phyloP scores from a whole-genome alignment of 2,888 invertebrate species.

The Acanthoscelides obtectus region DNA sequence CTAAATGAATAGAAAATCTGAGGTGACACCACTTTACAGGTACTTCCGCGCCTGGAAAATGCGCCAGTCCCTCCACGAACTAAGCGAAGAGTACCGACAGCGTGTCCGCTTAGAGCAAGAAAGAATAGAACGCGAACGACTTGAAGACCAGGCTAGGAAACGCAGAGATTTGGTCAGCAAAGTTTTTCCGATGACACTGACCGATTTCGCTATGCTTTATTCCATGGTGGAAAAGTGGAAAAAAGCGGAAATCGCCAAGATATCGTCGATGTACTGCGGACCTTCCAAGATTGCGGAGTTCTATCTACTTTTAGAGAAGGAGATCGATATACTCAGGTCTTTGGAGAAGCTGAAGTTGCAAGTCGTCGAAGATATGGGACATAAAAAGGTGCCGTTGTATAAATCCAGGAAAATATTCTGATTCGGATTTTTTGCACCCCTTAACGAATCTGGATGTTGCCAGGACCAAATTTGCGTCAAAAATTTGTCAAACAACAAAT shows the following conservation, averaged over 20 bases:
- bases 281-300: slow-evolving; percentile 68
- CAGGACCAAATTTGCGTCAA: too few relatives aligned
- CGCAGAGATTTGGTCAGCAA: slow-evolving; percentile 58
- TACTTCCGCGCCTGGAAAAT: slow-evolving; percentile 58
- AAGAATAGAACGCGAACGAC: slow-evolving; percentile 46
- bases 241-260: slow-evolving; percentile 58
- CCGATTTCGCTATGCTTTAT: slow-evolving; percentile 72
- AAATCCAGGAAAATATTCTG: too few relatives aligned
- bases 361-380: slow-evolving; percentile 56
- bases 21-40: slow-evolving; percentile 9
- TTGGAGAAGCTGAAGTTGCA: slow-evolving; percentile 64
- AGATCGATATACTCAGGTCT: slow-evolving; percentile 63
- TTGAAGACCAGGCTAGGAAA: slow-evolving; percentile 53
- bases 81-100: slow-evolving; percentile 51
- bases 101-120: slow-evolving; percentile 52
- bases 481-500: too few relatives aligned
- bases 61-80: slow-evolving; percentile 48
- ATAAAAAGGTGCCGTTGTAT: slow-evolving; percentile 54
- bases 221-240: slow-evolving; percentile 66
- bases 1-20: neutral
- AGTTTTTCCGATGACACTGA: slow-evolving; percentile 65
- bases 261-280: slow-evolving; percentile 60
- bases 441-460: too few relatives aligned
- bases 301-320: slow-evolving; percentile 65
- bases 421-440: too few relatives aligned